phyloP scores from a whole-genome alignment of 2,113 vertebrate genomes.

The Rostratula benghalensis region DNA sequence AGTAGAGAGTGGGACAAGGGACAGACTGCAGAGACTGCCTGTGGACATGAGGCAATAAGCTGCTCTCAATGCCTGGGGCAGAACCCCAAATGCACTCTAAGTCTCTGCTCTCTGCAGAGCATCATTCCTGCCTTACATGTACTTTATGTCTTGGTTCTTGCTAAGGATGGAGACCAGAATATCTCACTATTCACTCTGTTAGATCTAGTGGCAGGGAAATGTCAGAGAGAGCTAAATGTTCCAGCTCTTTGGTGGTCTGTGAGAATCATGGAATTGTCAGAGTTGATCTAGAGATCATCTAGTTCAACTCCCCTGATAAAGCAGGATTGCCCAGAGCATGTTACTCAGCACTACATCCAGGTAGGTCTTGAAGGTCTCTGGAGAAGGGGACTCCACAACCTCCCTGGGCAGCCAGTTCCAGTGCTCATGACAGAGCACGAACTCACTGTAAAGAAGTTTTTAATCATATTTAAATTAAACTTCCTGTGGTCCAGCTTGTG shows the following conservation, averaged over 20 bases:
- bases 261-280: not conserved
- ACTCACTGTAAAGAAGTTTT: no score
- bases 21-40: not conserved
- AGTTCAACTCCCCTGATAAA: no score
- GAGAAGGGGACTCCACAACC: no score
- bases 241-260: not conserved
- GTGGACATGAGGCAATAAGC: not conserved
- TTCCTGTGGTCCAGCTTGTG: no score
- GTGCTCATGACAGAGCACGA: no score
- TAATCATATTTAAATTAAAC: no score
- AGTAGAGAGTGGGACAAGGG: not conserved
- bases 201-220: not conserved
- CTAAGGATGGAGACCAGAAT: not conserved
- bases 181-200: not conserved
- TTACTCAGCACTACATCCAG: no score
- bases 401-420: no score
- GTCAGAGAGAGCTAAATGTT: not conserved
- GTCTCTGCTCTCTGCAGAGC: not conserved
- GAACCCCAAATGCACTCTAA: not conserved
- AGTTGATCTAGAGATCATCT: no score
- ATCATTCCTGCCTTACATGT: not conserved
- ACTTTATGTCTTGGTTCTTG: not conserved
- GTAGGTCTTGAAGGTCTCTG: no score
- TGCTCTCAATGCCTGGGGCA: not conserved
- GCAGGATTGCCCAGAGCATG: no score